Evolutionary conservation across 2,113 vertebrate species (phyloP), one percentile per base, ranked within the genome.

Genomic region (Xenus cinereus): DNA sequence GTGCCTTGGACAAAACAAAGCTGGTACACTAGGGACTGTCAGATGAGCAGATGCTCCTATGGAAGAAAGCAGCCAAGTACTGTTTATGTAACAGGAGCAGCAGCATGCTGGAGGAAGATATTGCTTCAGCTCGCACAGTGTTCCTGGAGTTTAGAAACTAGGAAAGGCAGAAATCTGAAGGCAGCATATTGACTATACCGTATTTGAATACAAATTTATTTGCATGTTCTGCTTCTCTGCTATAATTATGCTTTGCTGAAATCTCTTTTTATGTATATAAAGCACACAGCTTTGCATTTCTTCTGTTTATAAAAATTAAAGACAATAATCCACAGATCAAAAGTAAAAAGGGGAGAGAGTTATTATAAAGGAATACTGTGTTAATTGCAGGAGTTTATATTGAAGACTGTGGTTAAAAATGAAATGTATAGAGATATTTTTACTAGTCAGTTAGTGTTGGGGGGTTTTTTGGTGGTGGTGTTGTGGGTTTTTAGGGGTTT

Each of bases 1-100:
- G 98, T 98, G 97, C 91, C 97, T 97, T 89, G 97, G 98, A 98
- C 98, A 98, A 98, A 99, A 98, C 98, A 98, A 98, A 97, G 98
- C 97, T 98, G 96, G 97, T 97, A 96, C 98, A 26, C 98, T 73
- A 74, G 98, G 98, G 98, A 98, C 97, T 93, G 95, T 93, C 92
- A 91, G 93, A 83, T 93, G 94, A 98, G 97, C 98, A 98, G 98
- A 98, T 97, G 97, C 98, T 97, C 84, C 97, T 94, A 18, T 74
- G 95, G 97, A 98, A 98, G 96, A 96, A 98, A 98, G 97, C 35
- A 90, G 91, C 92, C 98, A 98, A 98, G 96, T 97, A 94, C 97
- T 98, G 98, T 98, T 98, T 98, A 91, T 97, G 98, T 98, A 98
- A 98, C 82, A 95, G 12, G 91, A 99, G 98, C 98, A 96, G 92